Evolutionary conservation across 2,113 vertebrate genomes (phyloP).

Genomic region (Menura novaehollandiae): DNA sequence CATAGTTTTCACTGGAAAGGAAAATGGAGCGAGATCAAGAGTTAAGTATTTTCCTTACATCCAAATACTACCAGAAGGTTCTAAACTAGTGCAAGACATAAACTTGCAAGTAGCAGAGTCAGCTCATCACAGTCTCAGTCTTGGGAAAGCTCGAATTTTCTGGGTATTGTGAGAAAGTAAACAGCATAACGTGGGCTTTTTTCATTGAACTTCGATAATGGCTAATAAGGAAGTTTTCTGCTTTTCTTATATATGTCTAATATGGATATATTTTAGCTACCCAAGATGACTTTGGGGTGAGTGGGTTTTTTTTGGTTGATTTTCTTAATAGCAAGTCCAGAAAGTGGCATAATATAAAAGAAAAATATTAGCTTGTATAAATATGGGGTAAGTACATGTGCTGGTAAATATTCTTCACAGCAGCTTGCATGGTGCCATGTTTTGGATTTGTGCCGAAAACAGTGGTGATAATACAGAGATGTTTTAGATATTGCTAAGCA

Average conservation of each 20-base stretch:
- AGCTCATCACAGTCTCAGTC: neutral
- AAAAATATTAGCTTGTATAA: neutral
- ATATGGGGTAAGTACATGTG: neutral
- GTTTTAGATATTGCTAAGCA: neutral
- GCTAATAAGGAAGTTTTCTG: neutral
- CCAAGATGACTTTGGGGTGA: neutral
- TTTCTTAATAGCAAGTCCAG: neutral
- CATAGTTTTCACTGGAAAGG: neutral
- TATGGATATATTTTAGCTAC: neutral
- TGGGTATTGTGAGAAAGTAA: neutral
- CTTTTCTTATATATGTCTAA: neutral
- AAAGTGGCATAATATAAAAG: neutral
- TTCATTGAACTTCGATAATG: neutral
- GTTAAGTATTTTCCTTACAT: neutral
- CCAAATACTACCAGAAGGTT: neutral
- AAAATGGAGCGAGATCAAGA: neutral
- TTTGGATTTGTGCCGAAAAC: neutral
- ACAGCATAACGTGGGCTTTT: neutral
- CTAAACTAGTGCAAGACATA: neutral
- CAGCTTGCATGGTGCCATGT: too few species aligned
- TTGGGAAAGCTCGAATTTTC: neutral
- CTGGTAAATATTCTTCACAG: neutral
- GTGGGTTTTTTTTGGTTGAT: neutral
- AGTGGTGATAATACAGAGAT: neutral
- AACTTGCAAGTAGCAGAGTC: neutral